Evolutionary conservation across 2,888 invertebrate species (phyloP), one percentile per base, ranked within the genome.

Genomic region (Lepidonotus clava): DNA sequence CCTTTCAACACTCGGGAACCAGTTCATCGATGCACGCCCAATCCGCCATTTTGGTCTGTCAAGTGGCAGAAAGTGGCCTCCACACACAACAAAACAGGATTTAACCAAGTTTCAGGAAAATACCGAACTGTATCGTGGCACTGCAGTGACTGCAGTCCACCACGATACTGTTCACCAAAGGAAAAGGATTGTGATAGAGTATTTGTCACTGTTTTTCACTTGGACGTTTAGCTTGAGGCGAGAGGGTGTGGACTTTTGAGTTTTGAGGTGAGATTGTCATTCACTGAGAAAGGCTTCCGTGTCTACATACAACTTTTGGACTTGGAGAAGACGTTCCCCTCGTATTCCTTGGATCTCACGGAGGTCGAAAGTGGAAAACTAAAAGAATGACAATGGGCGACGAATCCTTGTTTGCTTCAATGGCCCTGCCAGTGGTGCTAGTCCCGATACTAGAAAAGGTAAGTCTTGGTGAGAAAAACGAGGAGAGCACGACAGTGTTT

Each of bases 401-500:
- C 71, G 91, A 92, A 86, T 90, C 91, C 40, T 88, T 93, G 38
- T 93, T 92, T 90, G 91, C 93, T 56, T 92, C 92, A 85, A 92
- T 93, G 91, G 91, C 92, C 67, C 90, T 93, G 6, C 93, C 93
- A 88, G 93, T 93, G n/a, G 92, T 93, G 4, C 89, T 93, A 51
- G 91, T 91, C 24, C 94, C 94, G 32, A 92, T 93, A 24, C 89
- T 94, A 85, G 93, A 93, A 87, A 92, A 91, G 91, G 94, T 94
- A 90, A 71, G 89, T 85, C n/a, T n/a, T n/a, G n/a, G n/a, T n/a
- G n/a, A n/a, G n/a, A n/a, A n/a, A n/a, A n/a, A n/a, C n/a, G n/a
- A n/a, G n/a, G n/a, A n/a, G n/a, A n/a, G n/a, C n/a, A n/a, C n/a
- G n/a, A n/a, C n/a, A n/a, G n/a, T n/a, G n/a, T n/a, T n/a, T n/a